phyloP scores from a whole-genome alignment of 2,888 invertebrate species.

The Creontiades dilutus region DNA sequence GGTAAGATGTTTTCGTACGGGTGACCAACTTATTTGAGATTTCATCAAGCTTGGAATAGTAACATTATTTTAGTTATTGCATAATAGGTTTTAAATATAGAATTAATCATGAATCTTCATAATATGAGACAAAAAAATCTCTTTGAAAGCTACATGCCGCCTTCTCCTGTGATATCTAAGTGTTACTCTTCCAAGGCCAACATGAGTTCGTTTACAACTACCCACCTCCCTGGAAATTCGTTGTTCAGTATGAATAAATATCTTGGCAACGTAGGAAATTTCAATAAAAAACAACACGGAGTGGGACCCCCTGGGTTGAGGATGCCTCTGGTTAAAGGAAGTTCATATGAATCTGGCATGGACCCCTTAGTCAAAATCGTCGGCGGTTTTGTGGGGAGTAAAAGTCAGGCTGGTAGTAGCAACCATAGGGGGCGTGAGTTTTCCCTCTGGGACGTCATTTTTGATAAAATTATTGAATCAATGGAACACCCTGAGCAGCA shows the following conservation, averaged over 20 bases:
- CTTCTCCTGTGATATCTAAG: conserved; percentile 57
- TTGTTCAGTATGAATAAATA: conserved; percentile 45
- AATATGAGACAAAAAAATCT: conserved; percentile 65
- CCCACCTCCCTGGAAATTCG: conserved; percentile 47
- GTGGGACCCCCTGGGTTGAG: conserved; percentile 36
- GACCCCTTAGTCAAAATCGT: conserved; percentile 71
- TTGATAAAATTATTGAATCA: conserved; percentile 56
- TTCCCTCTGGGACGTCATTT: conserved; percentile 67
- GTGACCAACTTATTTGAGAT: conserved; percentile 23
- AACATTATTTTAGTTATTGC: neutral
- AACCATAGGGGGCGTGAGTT: conserved; percentile 63
- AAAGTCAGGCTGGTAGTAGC: conserved; percentile 72
- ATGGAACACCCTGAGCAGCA: conserved; percentile 49
- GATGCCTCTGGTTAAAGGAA: conserved; percentile 49
- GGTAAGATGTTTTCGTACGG: conserved; percentile 52
- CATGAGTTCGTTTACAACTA: conserved; percentile 12
- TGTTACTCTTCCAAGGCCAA: conserved; percentile 67
- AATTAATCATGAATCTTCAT: conserved; percentile 60
- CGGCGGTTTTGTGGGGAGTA: conserved; percentile 74
- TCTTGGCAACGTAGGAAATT: conserved; percentile 54
- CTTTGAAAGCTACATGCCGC: conserved; percentile 52
- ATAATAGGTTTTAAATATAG: conserved; percentile 23
- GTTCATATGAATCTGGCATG: neutral
- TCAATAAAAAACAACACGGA: conserved; percentile 37
- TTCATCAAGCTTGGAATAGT: conserved; percentile 46